phyloP scores from a whole-genome alignment of 1,140 invertebrate species.

The Hyposmocoma kahamanoa region DNA sequence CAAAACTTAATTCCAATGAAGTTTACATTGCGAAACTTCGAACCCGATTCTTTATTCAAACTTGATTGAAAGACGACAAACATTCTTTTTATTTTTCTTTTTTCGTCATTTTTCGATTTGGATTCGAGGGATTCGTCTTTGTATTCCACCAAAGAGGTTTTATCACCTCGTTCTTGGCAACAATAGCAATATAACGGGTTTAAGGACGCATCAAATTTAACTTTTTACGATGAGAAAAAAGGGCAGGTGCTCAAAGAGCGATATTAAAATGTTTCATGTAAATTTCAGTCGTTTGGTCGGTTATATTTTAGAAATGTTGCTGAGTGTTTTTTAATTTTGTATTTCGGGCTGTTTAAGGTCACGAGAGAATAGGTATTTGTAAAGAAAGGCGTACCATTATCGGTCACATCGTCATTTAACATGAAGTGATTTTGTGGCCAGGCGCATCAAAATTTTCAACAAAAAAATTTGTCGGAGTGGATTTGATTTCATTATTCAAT shows the following conservation, averaged over 20 bases:
- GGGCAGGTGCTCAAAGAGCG: conserved; percentile 37
- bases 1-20: no score
- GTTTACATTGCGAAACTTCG: conserved; percentile 7
- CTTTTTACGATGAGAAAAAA: conserved; percentile 54
- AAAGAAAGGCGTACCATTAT: no score
- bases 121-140: not conserved
- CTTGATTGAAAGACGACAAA: conserved; percentile 24
- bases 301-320: conserved; percentile 44
- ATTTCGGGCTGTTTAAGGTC: no score
- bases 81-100: conserved; percentile 4
- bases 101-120: conserved; percentile 10
- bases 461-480: conserved; percentile 8
- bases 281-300: conserved; percentile 40
- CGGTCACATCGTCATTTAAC: no score
- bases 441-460: not conserved
- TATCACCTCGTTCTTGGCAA: conserved; percentile 4
- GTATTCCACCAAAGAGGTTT: conserved; percentile 2
- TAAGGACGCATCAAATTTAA: conserved; percentile 40
- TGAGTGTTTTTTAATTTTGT: conserved; percentile 43
- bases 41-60: conserved; percentile 15
- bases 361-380: no score
- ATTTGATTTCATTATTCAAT: no score
- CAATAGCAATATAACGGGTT: conserved; percentile 27
- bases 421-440: conserved; percentile 10
- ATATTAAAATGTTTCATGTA: conserved; percentile 64